Evolutionary conservation across 2,797 vertebrate genomes (phyloP).

Genomic region (Poecilia gillii): DNA sequence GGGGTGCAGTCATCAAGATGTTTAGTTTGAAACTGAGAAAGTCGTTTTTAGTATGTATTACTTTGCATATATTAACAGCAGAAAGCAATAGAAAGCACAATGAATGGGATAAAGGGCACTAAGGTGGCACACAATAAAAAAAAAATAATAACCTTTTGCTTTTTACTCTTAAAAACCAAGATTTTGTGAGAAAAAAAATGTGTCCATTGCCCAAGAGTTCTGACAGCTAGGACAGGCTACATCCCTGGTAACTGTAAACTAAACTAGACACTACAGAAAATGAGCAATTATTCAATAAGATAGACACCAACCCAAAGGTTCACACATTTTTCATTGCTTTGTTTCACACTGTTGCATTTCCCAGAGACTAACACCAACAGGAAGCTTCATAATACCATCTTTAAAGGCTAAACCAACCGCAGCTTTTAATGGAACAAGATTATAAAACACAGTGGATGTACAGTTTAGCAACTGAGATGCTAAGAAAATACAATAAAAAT

Average conservation of each 20-base stretch:
- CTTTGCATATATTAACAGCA: conserved; percentile 17
- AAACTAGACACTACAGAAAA: neutral
- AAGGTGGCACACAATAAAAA: conserved; percentile 9
- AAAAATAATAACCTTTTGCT: neutral
- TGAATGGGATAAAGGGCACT: neutral
- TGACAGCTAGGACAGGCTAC: neutral
- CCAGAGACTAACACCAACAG: conserved; percentile 13
- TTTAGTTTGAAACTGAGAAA: conserved; percentile 17
- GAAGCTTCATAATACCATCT: conserved; percentile 1
- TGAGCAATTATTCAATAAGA: neutral
- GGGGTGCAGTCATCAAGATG: conserved; percentile 22
- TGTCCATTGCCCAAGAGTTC: conserved; percentile 41
- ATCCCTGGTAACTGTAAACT: neutral
- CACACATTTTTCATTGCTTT: conserved; percentile 18
- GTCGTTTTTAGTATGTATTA: conserved; percentile 7
- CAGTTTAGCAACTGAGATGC: neutral
- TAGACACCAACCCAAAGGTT: neutral
- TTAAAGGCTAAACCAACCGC: neutral
- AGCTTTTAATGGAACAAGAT: neutral
- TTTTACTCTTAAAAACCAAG: neutral
- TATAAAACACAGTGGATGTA: neutral
- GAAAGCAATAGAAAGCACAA: conserved; percentile 9
- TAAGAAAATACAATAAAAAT: neutral
- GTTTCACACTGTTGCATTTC: conserved; percentile 10
- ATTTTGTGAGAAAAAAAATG: neutral